Evolutionary conservation across 2,113 vertebrate genomes (phyloP), one percentile per base, ranked within the genome.

Genomic region (Sorex fumeus): DNA sequence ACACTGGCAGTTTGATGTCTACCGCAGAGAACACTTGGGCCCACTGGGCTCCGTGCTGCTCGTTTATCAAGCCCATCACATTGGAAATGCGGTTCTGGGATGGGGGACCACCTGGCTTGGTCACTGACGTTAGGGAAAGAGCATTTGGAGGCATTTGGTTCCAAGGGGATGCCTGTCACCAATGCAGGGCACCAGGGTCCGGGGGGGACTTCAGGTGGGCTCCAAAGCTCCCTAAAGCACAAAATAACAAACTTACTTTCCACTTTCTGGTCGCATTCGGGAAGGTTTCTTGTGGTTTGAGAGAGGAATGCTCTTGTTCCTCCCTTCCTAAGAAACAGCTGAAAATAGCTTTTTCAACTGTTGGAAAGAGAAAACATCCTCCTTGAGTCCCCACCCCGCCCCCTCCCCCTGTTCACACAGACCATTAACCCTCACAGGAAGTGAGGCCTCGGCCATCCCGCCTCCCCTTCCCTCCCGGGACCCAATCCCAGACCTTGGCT

Each of bases 281-380:
- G 84, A 95, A 95, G 89, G 81, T 95, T 96, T 93, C 87, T 96
- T 96, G 91, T 81, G 93, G 95, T 95, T 91, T 93, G 30, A 84
- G 70, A 93, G n/a, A 96, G 87, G 94, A 96, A 96, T 87, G 81
- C 89, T 95, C 87, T 94, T 82, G 28, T 84, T 87, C 84, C 87
- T 96, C 84, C 84, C 87, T 96, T 87, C 93, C 84, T 79, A 79
- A 96, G 28, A 94, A 87, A 92, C 81, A 83, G 75, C 84, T 87
- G 89, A 91, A 96, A 95, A 96, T 95, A 91, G 80, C 84, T 85
- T 95, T 90, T 87, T 87, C 91, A 90, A 87, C 87, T 74, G 78
- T 95, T 83, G 79, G 81, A 93, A 74, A 85, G 87, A 87, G 74
- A 94, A 96, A 96, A 93, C 71, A 91, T 92, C 89, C 89, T 96